Conservation (phyloP, 2,113 vertebrate species). For the Catagonus wagneri region DNA sequence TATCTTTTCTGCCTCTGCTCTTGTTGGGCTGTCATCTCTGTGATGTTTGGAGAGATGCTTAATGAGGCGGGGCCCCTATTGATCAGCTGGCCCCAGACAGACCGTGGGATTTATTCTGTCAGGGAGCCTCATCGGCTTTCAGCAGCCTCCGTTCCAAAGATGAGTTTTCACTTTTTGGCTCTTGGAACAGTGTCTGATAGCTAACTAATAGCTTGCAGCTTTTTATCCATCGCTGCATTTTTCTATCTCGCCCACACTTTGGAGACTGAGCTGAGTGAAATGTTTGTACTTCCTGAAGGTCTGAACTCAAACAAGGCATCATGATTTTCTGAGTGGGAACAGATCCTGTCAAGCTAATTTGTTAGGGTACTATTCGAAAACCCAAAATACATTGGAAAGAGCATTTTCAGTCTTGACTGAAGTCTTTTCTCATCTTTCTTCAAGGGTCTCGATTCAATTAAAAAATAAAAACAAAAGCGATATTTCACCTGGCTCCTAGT, state of each 20-base stretch:
- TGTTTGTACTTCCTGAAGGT: conserved; percentile 53
- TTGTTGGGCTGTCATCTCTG: background rate
- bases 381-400: background rate
- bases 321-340: conserved; percentile 62
- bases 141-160: background rate
- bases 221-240: conserved; percentile 54
- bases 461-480: conserved; percentile 45
- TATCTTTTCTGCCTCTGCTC: background rate
- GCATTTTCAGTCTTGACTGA: conserved; percentile 61
- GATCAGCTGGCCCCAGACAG: conserved; percentile 32
- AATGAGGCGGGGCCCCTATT: background rate
- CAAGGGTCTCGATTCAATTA: conserved; percentile 42
- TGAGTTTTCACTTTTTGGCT: background rate
- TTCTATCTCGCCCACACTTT: conserved; percentile 29
- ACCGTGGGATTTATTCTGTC: conserved; percentile 28
- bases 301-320: conserved; percentile 64
- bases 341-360: conserved; percentile 70
- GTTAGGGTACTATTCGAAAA: conserved; percentile 72
- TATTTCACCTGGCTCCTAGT: conserved; percentile 31
- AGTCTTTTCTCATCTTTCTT: conserved; percentile 49
- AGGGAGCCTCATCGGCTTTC: background rate
- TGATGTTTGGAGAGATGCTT: background rate
- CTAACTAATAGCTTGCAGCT: background rate
- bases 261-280: conserved; percentile 55
- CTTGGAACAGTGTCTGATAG: background rate